These are phyloP conservation scores for Columba guinea DNA, from an alignment of 2,797 vertebrate species.

Conservation along the genomic window DNA sequence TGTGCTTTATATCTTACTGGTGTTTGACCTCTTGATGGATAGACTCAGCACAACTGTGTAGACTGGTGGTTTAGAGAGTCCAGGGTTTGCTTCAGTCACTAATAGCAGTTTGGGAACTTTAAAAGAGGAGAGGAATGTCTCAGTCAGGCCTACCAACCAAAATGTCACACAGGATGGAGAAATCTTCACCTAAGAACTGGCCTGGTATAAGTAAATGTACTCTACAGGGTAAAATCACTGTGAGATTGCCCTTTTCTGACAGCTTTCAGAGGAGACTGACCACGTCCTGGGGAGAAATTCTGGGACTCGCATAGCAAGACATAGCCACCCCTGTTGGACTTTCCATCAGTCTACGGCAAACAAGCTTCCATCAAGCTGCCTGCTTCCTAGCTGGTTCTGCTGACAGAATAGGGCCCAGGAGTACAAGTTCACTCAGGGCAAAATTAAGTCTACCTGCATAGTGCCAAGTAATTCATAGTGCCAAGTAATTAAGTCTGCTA, in stretches of 20 bases:
- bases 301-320: neutral
- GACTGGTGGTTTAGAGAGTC: neutral
- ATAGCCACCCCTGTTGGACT: fast-evolving
- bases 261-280: neutral
- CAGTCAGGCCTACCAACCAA: neutral
- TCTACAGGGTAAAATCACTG: neutral
- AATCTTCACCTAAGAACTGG: neutral
- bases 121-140: neutral
- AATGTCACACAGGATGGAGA: neutral
- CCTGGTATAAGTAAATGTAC: neutral
- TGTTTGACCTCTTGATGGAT: neutral
- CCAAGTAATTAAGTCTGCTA: neutral
- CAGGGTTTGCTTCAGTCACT: neutral
- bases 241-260: neutral
- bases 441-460: neutral
- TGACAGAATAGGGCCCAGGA: neutral
- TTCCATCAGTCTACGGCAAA: neutral
- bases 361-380: neutral
- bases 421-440: neutral
- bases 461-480: neutral
- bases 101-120: neutral
- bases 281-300: neutral
- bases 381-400: neutral
- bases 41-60: neutral
- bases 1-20: neutral